These are phyloP conservation scores for Scophthalmus maximus DNA, from an alignment of 2,113 vertebrate genomes.

Conservation along the genomic window DNA sequence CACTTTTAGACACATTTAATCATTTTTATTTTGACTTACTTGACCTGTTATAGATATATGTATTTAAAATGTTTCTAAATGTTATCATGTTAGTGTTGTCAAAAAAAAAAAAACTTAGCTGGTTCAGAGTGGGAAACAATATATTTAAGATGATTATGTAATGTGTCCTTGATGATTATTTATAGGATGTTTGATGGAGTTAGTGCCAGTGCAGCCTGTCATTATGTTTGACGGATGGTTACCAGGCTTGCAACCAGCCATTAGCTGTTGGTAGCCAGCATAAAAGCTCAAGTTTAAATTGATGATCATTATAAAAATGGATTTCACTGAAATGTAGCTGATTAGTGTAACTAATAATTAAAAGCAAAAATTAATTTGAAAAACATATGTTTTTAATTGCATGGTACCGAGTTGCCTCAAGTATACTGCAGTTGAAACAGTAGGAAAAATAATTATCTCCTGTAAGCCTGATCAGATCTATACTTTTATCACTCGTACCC, in stretches of 20 bases:
- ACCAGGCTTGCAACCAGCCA: neutral
- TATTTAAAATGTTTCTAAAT: neutral
- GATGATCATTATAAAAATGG: slow-evolving; percentile 6
- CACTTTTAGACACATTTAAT: too few species aligned
- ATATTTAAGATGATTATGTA: neutral
- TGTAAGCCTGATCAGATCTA: neutral
- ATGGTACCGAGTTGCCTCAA: neutral
- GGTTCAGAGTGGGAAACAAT: neutral
- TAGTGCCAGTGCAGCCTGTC: neutral
- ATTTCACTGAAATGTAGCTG: slow-evolving; percentile 1
- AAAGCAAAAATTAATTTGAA: slow-evolving; percentile 2
- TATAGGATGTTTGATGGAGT: neutral
- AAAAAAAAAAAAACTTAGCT: too few species aligned
- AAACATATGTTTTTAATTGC: neutral
- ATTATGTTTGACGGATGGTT: neutral
- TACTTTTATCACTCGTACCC: neutral
- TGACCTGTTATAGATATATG: neutral
- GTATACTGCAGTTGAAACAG: slow-evolving; percentile 10
- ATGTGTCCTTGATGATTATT: slow-evolving; percentile 2
- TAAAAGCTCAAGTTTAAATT: slow-evolving; percentile 25
- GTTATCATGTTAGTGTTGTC: neutral
- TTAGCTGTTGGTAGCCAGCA: neutral
- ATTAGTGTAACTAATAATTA: neutral
- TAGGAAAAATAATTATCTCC: neutral
- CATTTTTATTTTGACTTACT: too few species aligned